Conservation (phyloP, 2,797 vertebrate species). For the Decapterus maruadsi region DNA sequence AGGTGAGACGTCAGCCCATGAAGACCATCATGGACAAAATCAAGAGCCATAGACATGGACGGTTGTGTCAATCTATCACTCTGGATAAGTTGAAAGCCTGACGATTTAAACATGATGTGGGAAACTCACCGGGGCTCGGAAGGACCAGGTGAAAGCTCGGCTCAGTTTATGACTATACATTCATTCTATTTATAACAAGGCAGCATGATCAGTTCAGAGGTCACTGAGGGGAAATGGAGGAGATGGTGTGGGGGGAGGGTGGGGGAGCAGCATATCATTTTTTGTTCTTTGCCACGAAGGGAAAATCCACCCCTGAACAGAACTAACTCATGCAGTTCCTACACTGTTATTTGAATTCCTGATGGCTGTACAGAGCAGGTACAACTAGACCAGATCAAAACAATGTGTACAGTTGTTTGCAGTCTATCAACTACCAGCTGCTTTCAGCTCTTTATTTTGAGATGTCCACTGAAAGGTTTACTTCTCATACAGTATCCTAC, state of each 20-base stretch:
- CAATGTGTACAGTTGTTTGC: too few relatives aligned
- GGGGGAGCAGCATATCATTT: constrained; percentile 23
- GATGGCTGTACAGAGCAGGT: background rate
- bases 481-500: too few relatives aligned
- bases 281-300: background rate
- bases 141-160: constrained; percentile 1
- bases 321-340: background rate
- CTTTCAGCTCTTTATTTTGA: too few relatives aligned
- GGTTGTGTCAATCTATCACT: constrained; percentile 32
- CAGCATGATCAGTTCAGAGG: background rate
- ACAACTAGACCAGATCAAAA: too few relatives aligned
- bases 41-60: constrained; percentile 45
- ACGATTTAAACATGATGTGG: background rate
- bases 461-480: too few relatives aligned
- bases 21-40: constrained; percentile 46
- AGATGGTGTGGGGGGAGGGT: constrained; percentile 27
- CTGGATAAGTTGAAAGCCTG: constrained; percentile 33
- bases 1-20: constrained; percentile 28
- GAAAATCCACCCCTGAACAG: constrained; percentile 28
- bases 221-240: constrained; percentile 18
- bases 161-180: background rate
- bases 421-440: too few relatives aligned
- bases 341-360: background rate
- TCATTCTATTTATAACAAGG: background rate
- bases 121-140: constrained; percentile 11